Evolutionary conservation across 2,888 invertebrate species (phyloP), one percentile per base, ranked within the genome.

Genomic region (Xestobium rufovillosum): DNA sequence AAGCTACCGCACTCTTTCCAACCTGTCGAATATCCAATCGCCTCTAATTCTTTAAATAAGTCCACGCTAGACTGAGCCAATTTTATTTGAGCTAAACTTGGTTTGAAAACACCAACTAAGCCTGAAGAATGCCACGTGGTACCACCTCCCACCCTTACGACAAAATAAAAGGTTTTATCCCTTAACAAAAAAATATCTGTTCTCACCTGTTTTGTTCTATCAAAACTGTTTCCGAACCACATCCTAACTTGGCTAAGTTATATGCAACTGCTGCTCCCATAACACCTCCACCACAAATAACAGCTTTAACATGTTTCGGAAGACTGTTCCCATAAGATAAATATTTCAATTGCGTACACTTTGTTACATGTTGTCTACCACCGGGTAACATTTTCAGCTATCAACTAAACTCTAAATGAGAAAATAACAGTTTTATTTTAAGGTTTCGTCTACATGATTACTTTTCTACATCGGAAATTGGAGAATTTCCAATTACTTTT

Each of bases 1-100:
- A 95, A 66, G 45, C 91, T 91, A 0, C 94, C 94, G 59, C 89
- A 89, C 60, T 88, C 80, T 53, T 89, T 89, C 88, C 90, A 94
- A 1, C 94, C 90, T 1, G 87, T 88, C 12, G 79, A 65, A 16
- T 81, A 67, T 2, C 86, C 86, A 48, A 75, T 72, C 0, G 71
- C 63, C 48, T 88, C 83, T 34, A 94, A 63, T 34, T 83, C 77
- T 59, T 84, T 75, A 49, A 80, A 80, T n/a, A 82, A 61, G 14
- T 70, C 72, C 38, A 88, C 78, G 19, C 89, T 89, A 15, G 83
- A 80, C 57, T 87, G 82, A 1, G 89, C 81, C 34, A 92, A 69
- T 50, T 78, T 79, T 0, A 88, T 82, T 68, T 91, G 90, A 0
- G 84, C 73, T 37, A 80, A 69, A 28, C 81, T 82, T 3, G 88